Base-by-base conservation (phyloP, 2,888 invertebrate genomes). In the Aspidiotus destructor region DNA sequence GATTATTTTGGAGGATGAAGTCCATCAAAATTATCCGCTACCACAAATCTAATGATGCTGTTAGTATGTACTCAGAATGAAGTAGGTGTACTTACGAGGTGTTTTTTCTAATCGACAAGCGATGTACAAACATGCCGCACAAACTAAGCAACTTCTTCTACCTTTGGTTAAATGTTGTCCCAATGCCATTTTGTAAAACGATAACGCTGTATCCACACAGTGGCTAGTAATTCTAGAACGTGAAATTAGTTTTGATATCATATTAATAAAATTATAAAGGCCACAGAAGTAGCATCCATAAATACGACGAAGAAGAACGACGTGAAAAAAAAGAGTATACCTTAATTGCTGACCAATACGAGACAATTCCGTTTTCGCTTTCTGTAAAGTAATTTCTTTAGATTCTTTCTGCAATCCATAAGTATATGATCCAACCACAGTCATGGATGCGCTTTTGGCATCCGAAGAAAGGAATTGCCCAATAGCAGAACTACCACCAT, bases 61-160 rank as follows among this genome's bases (percentile, higher is more conserved):
- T 11, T 6, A 48, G 2, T 28, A 28, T 5, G 28, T 28, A 28
- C 28, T n/a, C n/a, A n/a, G n/a, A 60, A 41, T 40, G 7, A 60
- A 60, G 16, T 48, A 41, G 1, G n/a, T 28, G 28, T 42, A 61
- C 61, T 44, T 88, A 92, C 92, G 96, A 73, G 93, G 87, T 70
- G 96, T 96, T 74, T 90, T 91, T 79, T 97, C 95, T 1, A 91
- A 89, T 72, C 98, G 83, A 75, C 98, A 98, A 0, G 96, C 96
- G 76, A 99, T 89, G 76, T 99, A 99, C 3, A 99, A 88, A 78
- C 98, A 99, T 41, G 98, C 96, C 44, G 97, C 97, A 75, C 95
- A 88, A 63, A 98, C 93, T 75, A 93, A 91, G 13, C 87, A 85
- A 72, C 90, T 88, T 73, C 88, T 90, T 48, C 99, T 82, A 10